A percentile compares a stretch with the other conserved stretches of the same genome.
Evolutionary conservation across 2,113 vertebrate genomes (phyloP).

Genomic region (Lepus timidus): DNA sequence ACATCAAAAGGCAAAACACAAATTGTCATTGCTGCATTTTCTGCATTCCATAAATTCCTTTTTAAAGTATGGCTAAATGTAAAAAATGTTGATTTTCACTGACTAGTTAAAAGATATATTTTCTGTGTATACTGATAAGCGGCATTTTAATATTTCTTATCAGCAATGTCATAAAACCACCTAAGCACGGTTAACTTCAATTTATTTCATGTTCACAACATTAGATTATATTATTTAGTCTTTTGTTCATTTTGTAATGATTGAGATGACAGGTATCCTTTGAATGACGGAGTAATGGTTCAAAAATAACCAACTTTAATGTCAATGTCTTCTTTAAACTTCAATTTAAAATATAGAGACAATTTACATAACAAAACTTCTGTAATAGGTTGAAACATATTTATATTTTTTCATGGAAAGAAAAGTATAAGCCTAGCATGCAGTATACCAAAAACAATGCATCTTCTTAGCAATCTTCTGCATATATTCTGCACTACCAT

Average conservation of each 20-base stretch:
- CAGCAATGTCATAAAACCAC: background rate
- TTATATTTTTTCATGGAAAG: background rate
- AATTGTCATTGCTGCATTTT: background rate
- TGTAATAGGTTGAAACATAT: background rate
- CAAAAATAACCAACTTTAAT: background rate
- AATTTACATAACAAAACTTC: background rate
- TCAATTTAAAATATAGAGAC: conserved; percentile 18
- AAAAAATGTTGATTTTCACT: background rate
- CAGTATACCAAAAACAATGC: background rate
- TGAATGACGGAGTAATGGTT: background rate
- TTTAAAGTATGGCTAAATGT: conserved; percentile 22
- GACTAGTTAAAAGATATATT: conserved; percentile 26
- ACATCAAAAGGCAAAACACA: conserved; percentile 1
- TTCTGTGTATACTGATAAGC: background rate
- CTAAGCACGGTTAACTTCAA: background rate
- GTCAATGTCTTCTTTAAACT: background rate
- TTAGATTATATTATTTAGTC: background rate
- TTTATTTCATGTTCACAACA: background rate
- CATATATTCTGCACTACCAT: background rate
- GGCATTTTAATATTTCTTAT: conserved; percentile 53
- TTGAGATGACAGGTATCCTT: background rate
- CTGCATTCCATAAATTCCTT: conserved; percentile 30
- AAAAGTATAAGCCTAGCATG: background rate
- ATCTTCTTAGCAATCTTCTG: background rate
- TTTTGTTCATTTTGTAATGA: conserved; percentile 25